These are phyloP conservation scores for Crenichthys baileyi DNA, from an alignment of 2,797 vertebrate species.

Conservation along the genomic window DNA sequence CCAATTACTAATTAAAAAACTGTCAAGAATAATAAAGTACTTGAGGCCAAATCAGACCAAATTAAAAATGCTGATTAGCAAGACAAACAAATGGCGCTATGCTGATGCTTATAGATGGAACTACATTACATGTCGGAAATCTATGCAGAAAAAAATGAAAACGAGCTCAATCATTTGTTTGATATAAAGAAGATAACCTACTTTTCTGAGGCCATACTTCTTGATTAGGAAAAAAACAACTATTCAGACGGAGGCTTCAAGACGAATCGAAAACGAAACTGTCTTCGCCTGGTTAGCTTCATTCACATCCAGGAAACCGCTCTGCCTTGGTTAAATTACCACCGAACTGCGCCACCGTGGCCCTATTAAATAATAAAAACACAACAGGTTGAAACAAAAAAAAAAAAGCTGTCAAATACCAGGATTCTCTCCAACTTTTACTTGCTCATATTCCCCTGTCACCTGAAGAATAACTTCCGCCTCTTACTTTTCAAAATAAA, in stretches of 20 bases:
- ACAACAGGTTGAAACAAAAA: not conserved
- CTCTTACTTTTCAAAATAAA: not conserved
- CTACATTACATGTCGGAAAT: not conserved
- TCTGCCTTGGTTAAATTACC: not conserved
- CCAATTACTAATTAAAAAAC: not conserved
- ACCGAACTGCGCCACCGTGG: not conserved
- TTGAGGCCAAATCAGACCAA: not conserved
- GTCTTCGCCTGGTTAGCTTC: too few relatives aligned
- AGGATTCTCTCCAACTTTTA: not conserved
- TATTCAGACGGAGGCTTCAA: not conserved
- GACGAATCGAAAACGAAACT: not conserved
- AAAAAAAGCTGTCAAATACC: too few relatives aligned
- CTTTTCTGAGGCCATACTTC: not conserved
- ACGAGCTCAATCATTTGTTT: not conserved
- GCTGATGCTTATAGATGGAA: not conserved
- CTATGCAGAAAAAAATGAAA: not conserved
- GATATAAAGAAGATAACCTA: not conserved
- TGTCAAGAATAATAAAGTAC: not conserved
- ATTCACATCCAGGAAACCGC: accelerated
- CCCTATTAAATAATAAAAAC: not conserved
- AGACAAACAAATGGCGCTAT: not conserved
- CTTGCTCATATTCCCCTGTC: not conserved
- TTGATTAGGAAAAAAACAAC: not conserved
- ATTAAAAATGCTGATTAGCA: not conserved
- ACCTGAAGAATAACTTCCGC: not conserved